Base-by-base conservation (phyloP, 1,140 invertebrate genomes). In the Zaprionus ghesquierei region DNA sequence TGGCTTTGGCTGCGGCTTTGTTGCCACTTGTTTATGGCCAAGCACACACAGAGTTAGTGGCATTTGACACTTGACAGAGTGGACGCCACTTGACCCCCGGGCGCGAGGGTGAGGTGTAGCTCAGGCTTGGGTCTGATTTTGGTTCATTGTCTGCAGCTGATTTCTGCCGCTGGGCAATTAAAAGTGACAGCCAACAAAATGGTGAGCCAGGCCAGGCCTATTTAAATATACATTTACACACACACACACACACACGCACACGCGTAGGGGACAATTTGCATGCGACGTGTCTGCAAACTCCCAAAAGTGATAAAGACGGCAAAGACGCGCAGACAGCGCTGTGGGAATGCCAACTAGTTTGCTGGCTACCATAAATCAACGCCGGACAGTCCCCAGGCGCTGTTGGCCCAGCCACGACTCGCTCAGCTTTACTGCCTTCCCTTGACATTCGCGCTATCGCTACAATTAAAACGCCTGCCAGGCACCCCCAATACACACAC, bases 281-380 rank as follows among this genome's bases (percentile, higher is more conserved):
- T 73, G 54, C 54, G 15, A 60, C 56, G 64, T 69, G 64, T 41
- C 70, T 73, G 65, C 38, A 53, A 69, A 73, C 22, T 73, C 70
- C 70, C 70, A 23, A 61, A 68, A 73, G 70, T 73, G 70, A 73
- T 73, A 73, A 73, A 73, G 70, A 73, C 64, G 60, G 68, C 60
- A 69, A 73, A 73, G 70, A 55, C 29, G 56, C 60, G 69, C 55
- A 58, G 63, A 72, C 63, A 54, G 33, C 6, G 68, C 46, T 20
- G 12, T 56, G 58, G 49, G 71, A 18, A 68, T 73, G 56, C 64
- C 29, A 73, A 69, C 70, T 73, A 73, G 55, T 69, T 73, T 54
- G 38, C 29, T 55, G 54, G 38, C 61, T 33, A 27, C 50, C 50
- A 63, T 72, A 72, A 72, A 72, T 72, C 69, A 72, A 54, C 27